phyloP scores from a whole-genome alignment of 2,888 invertebrate species.

The Eustalomyia histrio region DNA sequence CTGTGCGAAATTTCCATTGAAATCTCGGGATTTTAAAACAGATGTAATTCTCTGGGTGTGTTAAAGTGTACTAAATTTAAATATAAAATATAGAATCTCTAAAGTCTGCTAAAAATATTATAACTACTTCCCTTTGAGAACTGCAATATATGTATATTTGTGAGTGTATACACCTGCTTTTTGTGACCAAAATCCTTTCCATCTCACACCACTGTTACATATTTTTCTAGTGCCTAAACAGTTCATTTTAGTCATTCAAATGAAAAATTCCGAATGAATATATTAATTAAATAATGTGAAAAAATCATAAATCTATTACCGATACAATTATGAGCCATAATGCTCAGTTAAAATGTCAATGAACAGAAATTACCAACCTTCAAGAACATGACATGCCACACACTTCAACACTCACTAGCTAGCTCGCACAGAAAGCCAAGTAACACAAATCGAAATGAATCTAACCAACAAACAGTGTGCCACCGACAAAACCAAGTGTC shows the following conservation, averaged over 20 bases:
- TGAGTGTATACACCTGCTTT: no score
- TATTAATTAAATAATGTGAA: background rate
- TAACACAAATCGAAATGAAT: constrained; percentile 39
- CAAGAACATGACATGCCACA: constrained; percentile 53
- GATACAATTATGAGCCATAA: constrained; percentile 12
- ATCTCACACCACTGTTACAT: no score
- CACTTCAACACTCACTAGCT: constrained; percentile 19
- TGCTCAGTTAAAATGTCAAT: constrained; percentile 39
- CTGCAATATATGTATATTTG: no score
- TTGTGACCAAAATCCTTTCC: no score
- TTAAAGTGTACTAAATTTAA: no score
- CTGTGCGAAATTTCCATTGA: no score
- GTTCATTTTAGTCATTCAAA: background rate
- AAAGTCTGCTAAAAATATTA: no score
- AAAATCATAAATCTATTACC: constrained; percentile 34
- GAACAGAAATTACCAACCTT: constrained; percentile 52
- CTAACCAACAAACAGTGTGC: constrained; percentile 34
- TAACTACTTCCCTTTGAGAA: no score
- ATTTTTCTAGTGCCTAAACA: background rate
- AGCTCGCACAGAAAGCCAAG: background rate
- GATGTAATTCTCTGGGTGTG: no score
- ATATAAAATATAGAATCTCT: no score
- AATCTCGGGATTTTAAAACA: no score
- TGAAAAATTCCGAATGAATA: no score
- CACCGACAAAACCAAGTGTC: constrained; percentile 69